Percentiles rank a stretch among this genome's conserved stretches.
Conservation (phyloP, 2,797 vertebrate genomes). For the Pyrrhura leucotis region DNA sequence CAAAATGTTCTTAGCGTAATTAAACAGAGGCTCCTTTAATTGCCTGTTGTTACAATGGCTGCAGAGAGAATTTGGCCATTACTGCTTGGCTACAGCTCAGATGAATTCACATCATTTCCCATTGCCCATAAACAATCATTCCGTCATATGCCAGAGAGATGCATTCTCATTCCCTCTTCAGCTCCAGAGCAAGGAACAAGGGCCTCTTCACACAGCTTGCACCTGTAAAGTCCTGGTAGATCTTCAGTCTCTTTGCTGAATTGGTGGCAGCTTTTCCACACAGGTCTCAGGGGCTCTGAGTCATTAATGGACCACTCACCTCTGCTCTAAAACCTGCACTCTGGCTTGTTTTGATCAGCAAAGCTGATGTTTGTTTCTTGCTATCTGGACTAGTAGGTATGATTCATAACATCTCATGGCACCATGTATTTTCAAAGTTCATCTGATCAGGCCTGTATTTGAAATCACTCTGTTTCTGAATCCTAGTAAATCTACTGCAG, state of each 20-base stretch:
- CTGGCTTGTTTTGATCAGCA: neutral
- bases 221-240: neutral
- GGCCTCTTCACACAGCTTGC: neutral
- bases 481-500: slow-evolving; percentile 37
- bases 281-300: neutral
- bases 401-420: neutral
- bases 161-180: neutral
- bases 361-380: neutral
- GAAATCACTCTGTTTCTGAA: neutral
- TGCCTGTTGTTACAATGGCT: neutral
- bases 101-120: neutral
- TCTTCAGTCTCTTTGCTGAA: neutral
- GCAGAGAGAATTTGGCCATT: neutral
- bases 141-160: neutral
- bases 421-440: neutral
- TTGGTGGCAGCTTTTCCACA: neutral
- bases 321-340: neutral
- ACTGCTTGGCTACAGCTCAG: neutral
- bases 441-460: neutral
- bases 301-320: neutral
- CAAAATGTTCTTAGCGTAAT: neutral
- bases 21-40: slow-evolving; percentile 9
- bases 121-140: neutral
- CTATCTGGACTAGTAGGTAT: neutral
- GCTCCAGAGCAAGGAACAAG: neutral